Conservation (phyloP, 2,888 invertebrate genomes). For the Ennomos erosarius region DNA sequence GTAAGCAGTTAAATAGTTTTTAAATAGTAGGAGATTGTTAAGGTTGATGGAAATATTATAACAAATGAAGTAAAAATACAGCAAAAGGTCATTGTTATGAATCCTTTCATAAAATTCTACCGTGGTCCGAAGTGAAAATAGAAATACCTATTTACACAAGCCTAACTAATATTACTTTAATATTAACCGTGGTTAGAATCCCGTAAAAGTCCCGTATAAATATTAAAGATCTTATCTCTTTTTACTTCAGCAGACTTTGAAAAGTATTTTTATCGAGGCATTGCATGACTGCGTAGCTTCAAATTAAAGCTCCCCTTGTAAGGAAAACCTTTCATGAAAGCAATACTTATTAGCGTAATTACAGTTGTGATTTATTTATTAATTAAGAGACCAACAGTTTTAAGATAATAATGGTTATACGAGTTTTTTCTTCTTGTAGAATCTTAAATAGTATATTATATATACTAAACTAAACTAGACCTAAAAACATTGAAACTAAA, state of each 20-base stretch:
- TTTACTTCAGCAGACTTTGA: constrained; percentile 8
- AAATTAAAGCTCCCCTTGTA: constrained; percentile 13
- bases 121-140: not conserved
- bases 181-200: constrained; percentile 18
- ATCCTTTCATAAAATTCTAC: constrained; percentile 18
- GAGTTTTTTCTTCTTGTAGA: no score
- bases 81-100: constrained; percentile 3
- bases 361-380: constrained; percentile 21
- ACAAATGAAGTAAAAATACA: constrained; percentile 2
- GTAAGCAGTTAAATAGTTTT: no score
- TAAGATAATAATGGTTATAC: no score
- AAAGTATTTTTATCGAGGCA: constrained; percentile 18
- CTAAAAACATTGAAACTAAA: no score
- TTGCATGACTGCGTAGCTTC: constrained; percentile 19
- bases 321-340: constrained; percentile 13
- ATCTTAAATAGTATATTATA: no score
- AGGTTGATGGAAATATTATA: not conserved
- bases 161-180: constrained; percentile 20
- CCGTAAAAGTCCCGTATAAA: constrained; percentile 10
- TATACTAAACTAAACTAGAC: no score
- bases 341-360: constrained; percentile 22
- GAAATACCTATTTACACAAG: constrained; percentile 6
- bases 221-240: constrained; percentile 21
- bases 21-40: not conserved
- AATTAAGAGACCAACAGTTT: no score